These are phyloP conservation scores for Carassius gibelio DNA, from an alignment of 2,113 vertebrate species.

Conservation along the genomic window DNA sequence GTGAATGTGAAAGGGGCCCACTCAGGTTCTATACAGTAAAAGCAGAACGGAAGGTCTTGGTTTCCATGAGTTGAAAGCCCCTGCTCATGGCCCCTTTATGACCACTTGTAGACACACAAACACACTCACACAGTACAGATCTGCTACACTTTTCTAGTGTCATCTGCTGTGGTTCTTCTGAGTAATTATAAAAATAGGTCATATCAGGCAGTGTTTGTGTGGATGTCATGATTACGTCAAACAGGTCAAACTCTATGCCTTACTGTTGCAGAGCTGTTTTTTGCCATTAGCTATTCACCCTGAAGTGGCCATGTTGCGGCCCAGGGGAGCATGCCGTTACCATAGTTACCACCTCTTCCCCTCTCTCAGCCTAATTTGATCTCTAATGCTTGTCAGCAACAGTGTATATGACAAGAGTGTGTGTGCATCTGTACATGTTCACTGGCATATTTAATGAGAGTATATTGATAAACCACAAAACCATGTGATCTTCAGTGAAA, in stretches of 20 bases:
- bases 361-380: conserved; percentile 45
- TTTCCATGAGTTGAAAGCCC: neutral
- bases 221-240: conserved; percentile 1
- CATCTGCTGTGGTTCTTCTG: neutral
- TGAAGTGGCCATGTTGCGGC: conserved; percentile 40
- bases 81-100: neutral
- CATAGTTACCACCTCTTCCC: conserved; percentile 47
- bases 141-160: neutral
- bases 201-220: neutral
- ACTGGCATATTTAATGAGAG: neutral
- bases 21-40: neutral
- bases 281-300: conserved; percentile 54
- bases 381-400: conserved; percentile 18
- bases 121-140: neutral
- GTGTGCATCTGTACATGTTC: neutral
- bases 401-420: conserved; percentile 1
- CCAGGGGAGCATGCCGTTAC: conserved; percentile 45
- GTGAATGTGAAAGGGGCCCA: neutral
- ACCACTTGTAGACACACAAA: neutral
- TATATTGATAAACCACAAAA: neutral
- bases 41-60: neutral
- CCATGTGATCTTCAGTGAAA: neutral
- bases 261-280: conserved; percentile 40
- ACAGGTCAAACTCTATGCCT: neutral
- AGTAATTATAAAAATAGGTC: neutral